A percentile compares a stretch with the other conserved stretches of the same genome.
Evolutionary conservation across 2,888 invertebrate species (phyloP).

Genomic region (Tiphia femorata): DNA sequence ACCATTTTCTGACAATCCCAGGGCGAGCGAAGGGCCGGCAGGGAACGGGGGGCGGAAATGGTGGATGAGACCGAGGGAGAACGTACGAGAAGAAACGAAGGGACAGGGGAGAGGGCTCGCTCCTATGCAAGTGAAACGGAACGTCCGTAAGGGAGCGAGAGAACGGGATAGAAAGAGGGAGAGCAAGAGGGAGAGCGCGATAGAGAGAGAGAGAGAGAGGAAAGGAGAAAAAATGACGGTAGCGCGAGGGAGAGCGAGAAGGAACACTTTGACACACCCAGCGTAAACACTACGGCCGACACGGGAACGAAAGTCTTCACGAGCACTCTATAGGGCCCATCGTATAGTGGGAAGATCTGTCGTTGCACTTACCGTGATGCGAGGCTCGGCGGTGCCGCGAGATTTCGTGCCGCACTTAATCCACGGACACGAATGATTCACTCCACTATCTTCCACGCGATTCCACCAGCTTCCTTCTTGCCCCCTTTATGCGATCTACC

Average conservation of each 20-base stretch:
- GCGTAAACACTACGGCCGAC: conserved; percentile 55
- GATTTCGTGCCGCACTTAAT: conserved; percentile 34
- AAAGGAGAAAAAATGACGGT: conserved; percentile 8
- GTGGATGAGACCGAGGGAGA: conserved; percentile 1
- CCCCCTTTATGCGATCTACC: conserved; percentile 32
- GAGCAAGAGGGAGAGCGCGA: conserved; percentile 13
- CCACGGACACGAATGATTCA: conserved; percentile 40
- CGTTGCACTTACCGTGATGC: conserved; percentile 42
- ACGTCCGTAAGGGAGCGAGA: conserved; percentile 1
- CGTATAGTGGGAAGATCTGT: no score
- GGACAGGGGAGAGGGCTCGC: conserved; percentile 18
- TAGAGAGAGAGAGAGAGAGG: conserved; percentile 7
- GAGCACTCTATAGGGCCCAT: conserved; percentile 4
- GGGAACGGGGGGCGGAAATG: conserved; percentile 4
- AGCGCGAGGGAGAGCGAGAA: conserved; percentile 17
- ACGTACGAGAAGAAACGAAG: conserved; percentile 22
- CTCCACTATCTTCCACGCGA: conserved; percentile 27
- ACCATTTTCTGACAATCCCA: conserved; percentile 59
- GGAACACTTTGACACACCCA: conserved; percentile 61
- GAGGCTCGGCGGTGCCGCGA: conserved; percentile 33
- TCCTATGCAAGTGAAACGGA: conserved; percentile 12
- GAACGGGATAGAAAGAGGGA: conserved; percentile 14
- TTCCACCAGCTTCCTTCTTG: conserved; percentile 42
- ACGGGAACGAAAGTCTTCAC: conserved; percentile 31
- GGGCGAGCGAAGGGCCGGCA: conserved; percentile 11